Base-by-base conservation (phyloP, 1,140 invertebrate species). In the Drosophila persimilis region DNA sequence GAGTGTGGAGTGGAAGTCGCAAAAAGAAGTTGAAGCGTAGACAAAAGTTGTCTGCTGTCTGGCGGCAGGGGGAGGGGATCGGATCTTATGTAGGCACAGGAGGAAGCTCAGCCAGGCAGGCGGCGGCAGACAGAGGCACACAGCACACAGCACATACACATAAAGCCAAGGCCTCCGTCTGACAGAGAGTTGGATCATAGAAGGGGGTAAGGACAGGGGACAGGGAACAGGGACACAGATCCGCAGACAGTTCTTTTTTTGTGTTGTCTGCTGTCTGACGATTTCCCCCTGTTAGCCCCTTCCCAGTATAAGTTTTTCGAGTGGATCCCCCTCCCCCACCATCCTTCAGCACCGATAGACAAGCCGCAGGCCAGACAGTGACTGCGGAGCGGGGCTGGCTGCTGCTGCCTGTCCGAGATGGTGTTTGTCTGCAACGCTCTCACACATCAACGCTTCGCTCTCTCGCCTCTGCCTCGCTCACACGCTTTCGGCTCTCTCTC, bases 11-110 rank as follows among this genome's bases (percentile, higher is more conserved):
- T 15, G 45, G 67, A 54, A 63, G 50, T 61, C 31, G 73, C 56
- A 47, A 59, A 77, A 60, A 63, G 45, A 69, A 69, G 57, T 50
- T 64, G 57, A 66, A 70, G 57, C 61, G 74, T 70, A 83, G 79
- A 79, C 79, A 83, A 84, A 80, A 62, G 66, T 76, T 64, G 56
- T 31, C 50, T 20, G 46, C 51, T 58, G 45, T 39, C 15, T 50
- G 39, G 11, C 6, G 35, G 46, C 17, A 41, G 41, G 6, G 6
- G 22, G 15, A 1, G 15, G 39, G 17, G 46, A 17, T 8, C 15
- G 45, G 45, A 1, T 39, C 35, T 13, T 11, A 13, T 39, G 64
- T 58, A 78, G 58, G 47, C 65, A 61, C 65, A 76, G 56, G 9
- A 44, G 47, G 26, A 46, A 75, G 43, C 11, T 11, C 56, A 60